phyloP scores from a whole-genome alignment of 2,888 invertebrate genomes.

The Synanthedon myopaeformis region DNA sequence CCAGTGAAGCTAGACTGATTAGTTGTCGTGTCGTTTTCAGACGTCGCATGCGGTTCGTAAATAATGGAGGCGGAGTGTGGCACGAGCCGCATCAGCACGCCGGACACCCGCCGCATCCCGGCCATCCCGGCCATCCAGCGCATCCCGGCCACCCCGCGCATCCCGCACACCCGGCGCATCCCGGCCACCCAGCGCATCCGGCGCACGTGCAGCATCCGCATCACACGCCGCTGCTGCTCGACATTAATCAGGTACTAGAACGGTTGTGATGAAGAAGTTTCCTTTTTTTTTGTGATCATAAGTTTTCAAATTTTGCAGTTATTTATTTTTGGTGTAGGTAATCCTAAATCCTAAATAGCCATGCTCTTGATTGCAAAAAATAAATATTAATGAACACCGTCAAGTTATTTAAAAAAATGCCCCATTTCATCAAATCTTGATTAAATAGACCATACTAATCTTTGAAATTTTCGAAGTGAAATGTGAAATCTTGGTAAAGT shows the following conservation, averaged over 20 bases:
- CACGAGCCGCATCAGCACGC: constrained; percentile 11
- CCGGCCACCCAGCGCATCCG: constrained; percentile 12
- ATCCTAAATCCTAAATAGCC: too few species aligned
- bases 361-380: too few species aligned
- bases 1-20: too few species aligned
- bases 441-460: too few species aligned
- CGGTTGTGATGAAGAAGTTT: background rate
- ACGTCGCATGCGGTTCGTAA: constrained; percentile 55
- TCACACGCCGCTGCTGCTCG: constrained; percentile 47
- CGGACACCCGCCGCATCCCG: constrained; percentile 11
- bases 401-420: too few species aligned
- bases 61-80: constrained; percentile 22
- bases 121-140: constrained; percentile 11
- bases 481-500: too few species aligned
- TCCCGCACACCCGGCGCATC: constrained; percentile 11
- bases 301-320: background rate
- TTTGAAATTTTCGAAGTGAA: too few species aligned
- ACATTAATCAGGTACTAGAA: constrained; percentile 46
- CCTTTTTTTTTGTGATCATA: too few species aligned
- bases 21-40: constrained; percentile 19
- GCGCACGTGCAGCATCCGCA: constrained; percentile 22
- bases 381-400: too few species aligned
- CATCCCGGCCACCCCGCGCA: constrained; percentile 10
- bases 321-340: too few species aligned
- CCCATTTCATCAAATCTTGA: too few species aligned